Base-by-base conservation (phyloP, 64 coral and sea anemone species). In the Stylophora pistillata region DNA sequence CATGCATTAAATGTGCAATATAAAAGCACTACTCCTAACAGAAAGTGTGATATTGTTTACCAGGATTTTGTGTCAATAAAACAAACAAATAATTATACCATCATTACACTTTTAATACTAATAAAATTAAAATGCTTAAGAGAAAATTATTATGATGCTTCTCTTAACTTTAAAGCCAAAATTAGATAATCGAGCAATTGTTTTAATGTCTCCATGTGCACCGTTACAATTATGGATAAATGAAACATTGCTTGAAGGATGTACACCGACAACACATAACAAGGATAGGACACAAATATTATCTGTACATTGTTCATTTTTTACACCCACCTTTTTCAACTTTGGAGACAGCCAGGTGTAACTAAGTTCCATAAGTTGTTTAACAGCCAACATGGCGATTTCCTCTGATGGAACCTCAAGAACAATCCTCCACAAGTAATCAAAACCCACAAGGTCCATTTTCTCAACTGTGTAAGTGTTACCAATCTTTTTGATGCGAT, bases 271-370 rank as follows among this genome's bases (percentile, higher is more conserved):
- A 47, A 4, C 37, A 47, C 37, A 7, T 7, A 47, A 47, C 37
- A 47, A 1, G 37, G 0, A 47, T 47, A 1, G 7, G 37, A 47
- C 37, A 7, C 37, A 47, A 47, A 47, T 7, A 47, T 47, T 47
- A 47, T 47, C 7, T 47, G 3, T 47, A 47, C 37, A 1, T 47
- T 27, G 25, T 11, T 21, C 21, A 26, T 0, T 12, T 14, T 37
- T 32, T 13, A 21, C 29, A 3, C 30, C 14, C 54, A 96, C 95
- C 95, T 96, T 96, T 23, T 93, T 96, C 21, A 96, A 76, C 62
- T 96, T 96, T 41, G 91, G 74, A 29, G 95, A 96, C 52, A 96
- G 95, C 81, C 87, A 96, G 23, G 91, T 93, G 53, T 96, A 96
- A 55, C 95, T 96, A 29, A 93, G 58, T 58, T 89, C 72, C 90